phyloP scores from a whole-genome alignment of 64 coral and sea anemone genomes.

The Pachyseris speciosa region DNA sequence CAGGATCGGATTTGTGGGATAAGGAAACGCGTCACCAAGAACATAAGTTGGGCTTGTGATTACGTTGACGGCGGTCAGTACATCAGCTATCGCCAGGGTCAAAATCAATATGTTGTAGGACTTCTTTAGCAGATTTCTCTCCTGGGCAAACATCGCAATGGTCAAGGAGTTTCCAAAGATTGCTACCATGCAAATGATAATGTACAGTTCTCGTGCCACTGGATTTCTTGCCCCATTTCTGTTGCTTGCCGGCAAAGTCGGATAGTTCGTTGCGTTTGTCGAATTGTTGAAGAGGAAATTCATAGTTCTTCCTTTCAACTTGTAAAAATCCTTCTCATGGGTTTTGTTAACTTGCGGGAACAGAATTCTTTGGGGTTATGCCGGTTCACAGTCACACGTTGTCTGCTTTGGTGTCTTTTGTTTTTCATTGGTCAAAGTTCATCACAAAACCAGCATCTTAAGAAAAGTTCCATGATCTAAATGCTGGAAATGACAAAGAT shows the following conservation, averaged over 20 bases:
- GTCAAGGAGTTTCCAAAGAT: constrained; percentile 40
- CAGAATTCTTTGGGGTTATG: not conserved
- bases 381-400: no score
- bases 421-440: no score
- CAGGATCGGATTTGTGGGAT: constrained; percentile 3
- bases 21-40: constrained; percentile 33
- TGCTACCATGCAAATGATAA: not conserved
- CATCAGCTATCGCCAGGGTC: constrained; percentile 25
- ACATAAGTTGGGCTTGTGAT: constrained; percentile 17
- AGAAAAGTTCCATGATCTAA: no score
- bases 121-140: constrained; percentile 40
- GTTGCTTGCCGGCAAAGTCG: not conserved
- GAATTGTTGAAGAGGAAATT: not conserved
- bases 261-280: not conserved
- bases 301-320: not conserved
- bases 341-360: not conserved
- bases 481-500: no score
- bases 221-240: not conserved
- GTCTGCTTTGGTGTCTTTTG: no score
- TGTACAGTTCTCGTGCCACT: not conserved
- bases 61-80: constrained; percentile 17
- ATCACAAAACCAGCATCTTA: no score
- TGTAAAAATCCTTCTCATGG: not conserved
- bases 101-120: constrained; percentile 40
- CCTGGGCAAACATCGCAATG: not conserved